Base-by-base conservation (phyloP, 2,888 invertebrate species). In the Chloroclysta siterata region DNA sequence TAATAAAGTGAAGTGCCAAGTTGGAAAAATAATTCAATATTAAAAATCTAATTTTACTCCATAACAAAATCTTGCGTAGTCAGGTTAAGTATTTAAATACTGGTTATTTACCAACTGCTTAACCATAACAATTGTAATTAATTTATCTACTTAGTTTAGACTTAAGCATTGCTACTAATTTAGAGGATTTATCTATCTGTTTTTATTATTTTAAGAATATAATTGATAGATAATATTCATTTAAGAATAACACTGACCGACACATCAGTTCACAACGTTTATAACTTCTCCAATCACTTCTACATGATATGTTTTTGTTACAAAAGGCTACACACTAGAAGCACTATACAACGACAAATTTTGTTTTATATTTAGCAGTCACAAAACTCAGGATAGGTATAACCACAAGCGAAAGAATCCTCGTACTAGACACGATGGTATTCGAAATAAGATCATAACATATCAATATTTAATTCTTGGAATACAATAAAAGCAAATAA, bases 241-340 rank as follows among this genome's bases (percentile, higher is more conserved):
- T 50, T 48, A 29, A 11, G 22, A 65, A 53, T 55, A 58, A 63
- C 53, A 62, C 50, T 60, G 51, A 54, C 42, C 62, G 59, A 62
- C 50, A 44, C 7, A 47, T 57, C 60, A 65, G 57, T 58, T 63
- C 60, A 89, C 85, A 85, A 87, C 86, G 85, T 77, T 84, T 60
- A 85, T 75, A 85, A 83, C 82, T 81, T 50, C 53, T 17, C 76
- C 77, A 66, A 69, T 90, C 89, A 91, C 89, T 85, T 82, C 82
- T 84, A 82, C 76, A 86, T 92, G 92, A 92, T 92, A 92, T 92
- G 92, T 92, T 88, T 88, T 81, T 80, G 90, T 92, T 90, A 82
- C 87, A 59, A 61, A 53, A 63, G 42, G 46, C 65, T 73, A 75
- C 60, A 64, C 4, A 47, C 65, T 68, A 70, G 60, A 77, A 77